These are phyloP conservation scores for Leptodactylus fuscus DNA, from an alignment of 2,113 vertebrate species.

Conservation along the genomic window DNA sequence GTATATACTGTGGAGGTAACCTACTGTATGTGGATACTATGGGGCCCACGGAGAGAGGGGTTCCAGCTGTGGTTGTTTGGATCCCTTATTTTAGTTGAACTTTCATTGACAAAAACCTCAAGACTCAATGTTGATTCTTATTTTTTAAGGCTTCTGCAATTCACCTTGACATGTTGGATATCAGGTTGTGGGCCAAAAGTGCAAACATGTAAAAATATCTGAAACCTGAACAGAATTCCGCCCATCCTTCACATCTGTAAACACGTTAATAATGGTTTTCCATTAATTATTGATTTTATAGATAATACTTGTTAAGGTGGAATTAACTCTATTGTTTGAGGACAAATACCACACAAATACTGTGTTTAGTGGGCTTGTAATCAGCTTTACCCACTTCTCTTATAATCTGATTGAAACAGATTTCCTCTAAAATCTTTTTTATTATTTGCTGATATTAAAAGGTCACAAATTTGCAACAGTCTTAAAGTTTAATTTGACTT, in stretches of 20 bases:
- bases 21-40: too few relatives aligned
- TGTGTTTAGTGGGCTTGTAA: conserved; percentile 82
- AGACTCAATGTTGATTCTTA: too few relatives aligned
- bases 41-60: too few relatives aligned
- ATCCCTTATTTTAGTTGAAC: too few relatives aligned
- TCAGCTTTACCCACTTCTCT: conserved; percentile 86
- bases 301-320: conserved; percentile 77
- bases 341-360: conserved; percentile 77
- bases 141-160: too few relatives aligned
- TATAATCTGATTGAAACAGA: conserved; percentile 87
- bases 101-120: too few relatives aligned
- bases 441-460: conserved; percentile 84
- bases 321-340: conserved; percentile 80
- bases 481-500: conserved; percentile 78
- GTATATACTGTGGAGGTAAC: too few relatives aligned
- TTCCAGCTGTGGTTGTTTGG: too few relatives aligned
- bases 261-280: conserved; percentile 69
- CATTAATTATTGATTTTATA: conserved; percentile 77
- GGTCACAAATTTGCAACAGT: conserved; percentile 73
- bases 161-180: too few relatives aligned
- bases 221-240: neutral
- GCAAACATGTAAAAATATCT: too few relatives aligned
- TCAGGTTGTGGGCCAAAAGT: too few relatives aligned
- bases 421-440: conserved; percentile 81
- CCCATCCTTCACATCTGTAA: conserved; percentile 30